Base-by-base conservation (phyloP, 2,113 vertebrate species). In the Alethe castanea region DNA sequence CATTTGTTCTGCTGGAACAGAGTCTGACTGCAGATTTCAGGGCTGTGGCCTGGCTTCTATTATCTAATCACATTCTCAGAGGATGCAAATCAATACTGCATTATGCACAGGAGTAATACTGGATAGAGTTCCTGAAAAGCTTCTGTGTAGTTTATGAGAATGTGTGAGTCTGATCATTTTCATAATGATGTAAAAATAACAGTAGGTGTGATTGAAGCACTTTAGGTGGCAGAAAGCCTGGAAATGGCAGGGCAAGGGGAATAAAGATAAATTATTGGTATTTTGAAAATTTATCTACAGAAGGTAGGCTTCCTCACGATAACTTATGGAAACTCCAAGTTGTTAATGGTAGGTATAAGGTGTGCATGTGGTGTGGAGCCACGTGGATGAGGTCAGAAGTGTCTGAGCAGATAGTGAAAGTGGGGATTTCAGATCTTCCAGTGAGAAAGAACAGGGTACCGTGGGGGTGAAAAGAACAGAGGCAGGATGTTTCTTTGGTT, bases 301-400 rank as follows among this genome's bases (percentile, higher is more conserved):
- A 31, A 72, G 70, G 40, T 17, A 54, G 17, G 12, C 54, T 76
- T 92, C 11, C 5, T 70, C 7, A 8, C 10, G 56, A 5, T 19
- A 85, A 66, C 24, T 44, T 22, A 38, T 87, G 23, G 12, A 42
- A 40, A 40, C 35, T 5, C 2, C 20, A 5, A 10, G 17, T 8
- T 64, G 67, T 77, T 54, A 20, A 17, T 82, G 19, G 38, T 19
- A 8, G 65, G 11, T 64, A 2, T 3, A 47, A n/a, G 15, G 11
- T 1, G 0, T 14, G 11, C 2, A 0, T 54, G 29, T 53, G 18
- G 15, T 35, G 28, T 66, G 13, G 23, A 5, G 4, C 83, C 53
- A 48, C 3, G 8, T 24, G 23, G 19, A 33, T 89, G 35, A 64
- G 8, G 14, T 35, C 8, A 66, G 33, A 53, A 60, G 26, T 81